These are phyloP conservation scores for Copidosoma aretas DNA, from an alignment of 2,888 invertebrate species.

Conservation along the genomic window DNA sequence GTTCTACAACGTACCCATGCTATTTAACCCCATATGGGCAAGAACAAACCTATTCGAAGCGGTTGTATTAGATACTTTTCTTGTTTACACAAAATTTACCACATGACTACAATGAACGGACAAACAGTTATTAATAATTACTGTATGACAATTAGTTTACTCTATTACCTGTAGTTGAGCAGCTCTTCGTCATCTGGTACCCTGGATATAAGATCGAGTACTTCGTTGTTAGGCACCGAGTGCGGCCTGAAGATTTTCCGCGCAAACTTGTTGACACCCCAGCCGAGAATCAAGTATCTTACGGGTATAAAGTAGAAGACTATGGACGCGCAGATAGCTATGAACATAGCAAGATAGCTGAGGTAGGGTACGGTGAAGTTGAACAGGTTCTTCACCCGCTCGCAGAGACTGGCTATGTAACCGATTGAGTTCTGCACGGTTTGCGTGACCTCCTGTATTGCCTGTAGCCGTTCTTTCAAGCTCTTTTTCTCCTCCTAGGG, in stretches of 20 bases:
- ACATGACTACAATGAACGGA: no score
- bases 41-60: no score
- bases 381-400: constrained; percentile 93
- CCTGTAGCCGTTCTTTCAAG: constrained; percentile 89
- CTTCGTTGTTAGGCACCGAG: constrained; percentile 95
- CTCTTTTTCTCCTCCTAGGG: constrained; percentile 96
- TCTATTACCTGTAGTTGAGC: constrained; percentile 68
- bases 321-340: constrained; percentile 75
- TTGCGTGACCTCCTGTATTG: constrained; percentile 96
- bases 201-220: constrained; percentile 91
- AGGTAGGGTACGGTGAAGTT: constrained; percentile 97
- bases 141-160: no score
- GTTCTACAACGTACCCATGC: no score
- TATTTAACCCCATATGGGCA: no score
- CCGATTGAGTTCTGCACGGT: constrained; percentile 96
- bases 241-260: constrained; percentile 91
- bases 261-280: constrained; percentile 97
- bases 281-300: constrained; percentile 86
- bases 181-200: constrained; percentile 94
- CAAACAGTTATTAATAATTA: no score
- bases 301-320: constrained; percentile 90
- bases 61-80: no score
- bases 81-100: no score
- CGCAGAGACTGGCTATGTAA: constrained; percentile 90
- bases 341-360: constrained; percentile 87